phyloP scores from a whole-genome alignment of 1,140 invertebrate species.

The Schlechtendalia chinensis region DNA sequence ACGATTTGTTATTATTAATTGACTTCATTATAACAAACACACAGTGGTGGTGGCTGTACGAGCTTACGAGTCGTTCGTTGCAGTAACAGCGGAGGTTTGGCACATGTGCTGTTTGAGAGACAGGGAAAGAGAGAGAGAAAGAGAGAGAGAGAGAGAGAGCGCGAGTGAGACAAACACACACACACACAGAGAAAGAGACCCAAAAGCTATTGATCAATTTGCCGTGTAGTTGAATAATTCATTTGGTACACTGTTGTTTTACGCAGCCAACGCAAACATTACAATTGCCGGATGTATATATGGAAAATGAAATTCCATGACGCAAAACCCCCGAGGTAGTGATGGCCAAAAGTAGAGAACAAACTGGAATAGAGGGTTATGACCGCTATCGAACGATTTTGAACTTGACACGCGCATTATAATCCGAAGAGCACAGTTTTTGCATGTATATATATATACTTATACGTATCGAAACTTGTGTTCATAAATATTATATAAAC shows the following conservation, averaged over 20 bases:
- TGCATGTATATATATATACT: too few relatives aligned
- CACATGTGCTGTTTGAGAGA: too few relatives aligned
- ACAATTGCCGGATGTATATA: slow-evolving; percentile 22
- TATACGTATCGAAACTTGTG: too few relatives aligned
- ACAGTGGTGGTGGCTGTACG: too few relatives aligned
- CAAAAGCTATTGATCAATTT: slow-evolving; percentile 35
- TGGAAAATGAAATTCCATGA: slow-evolving; percentile 18
- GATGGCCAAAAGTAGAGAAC: not conserved
- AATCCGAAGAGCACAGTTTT: not conserved
- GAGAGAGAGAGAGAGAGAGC: not conserved
- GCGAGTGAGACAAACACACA: too few relatives aligned
- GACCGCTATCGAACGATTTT: slow-evolving; percentile 20
- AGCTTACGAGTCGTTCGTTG: too few relatives aligned
- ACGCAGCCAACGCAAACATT: slow-evolving; percentile 16
- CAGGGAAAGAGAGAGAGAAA: too few relatives aligned
- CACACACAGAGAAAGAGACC: slow-evolving; percentile 1
- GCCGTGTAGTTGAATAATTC: slow-evolving; percentile 36
- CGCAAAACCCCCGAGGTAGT: not conserved
- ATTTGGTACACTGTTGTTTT: slow-evolving; percentile 34
- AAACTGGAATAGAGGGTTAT: not conserved
- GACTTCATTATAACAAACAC: too few relatives aligned
- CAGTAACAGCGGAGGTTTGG: too few relatives aligned
- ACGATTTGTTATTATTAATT: too few relatives aligned
- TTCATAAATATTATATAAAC: too few relatives aligned
- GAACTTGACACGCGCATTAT: slow-evolving; percentile 36